Conservation (phyloP, 2,797 vertebrate species). For the Cyprinodon diabolis region DNA sequence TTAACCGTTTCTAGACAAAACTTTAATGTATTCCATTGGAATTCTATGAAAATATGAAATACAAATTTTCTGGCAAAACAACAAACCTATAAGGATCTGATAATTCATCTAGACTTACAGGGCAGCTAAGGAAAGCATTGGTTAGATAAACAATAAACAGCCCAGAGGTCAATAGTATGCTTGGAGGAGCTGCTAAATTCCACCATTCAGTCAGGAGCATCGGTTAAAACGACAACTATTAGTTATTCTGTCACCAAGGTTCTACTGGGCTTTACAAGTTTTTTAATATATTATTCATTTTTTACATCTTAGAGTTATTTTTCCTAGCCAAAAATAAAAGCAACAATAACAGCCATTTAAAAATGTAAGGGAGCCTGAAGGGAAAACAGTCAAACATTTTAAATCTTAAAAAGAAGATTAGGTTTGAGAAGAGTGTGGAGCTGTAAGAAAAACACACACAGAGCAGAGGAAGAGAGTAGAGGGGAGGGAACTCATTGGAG, state of each 20-base stretch:
- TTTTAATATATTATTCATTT: background rate
- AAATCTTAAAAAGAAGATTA: slow-evolving; percentile 57
- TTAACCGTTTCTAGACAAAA: background rate
- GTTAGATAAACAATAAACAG: background rate
- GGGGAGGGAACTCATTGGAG: slow-evolving; percentile 72
- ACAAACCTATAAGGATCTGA: background rate
- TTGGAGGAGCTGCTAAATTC: background rate
- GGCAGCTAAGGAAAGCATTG: background rate
- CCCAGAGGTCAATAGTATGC: background rate
- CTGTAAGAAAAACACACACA: slow-evolving; percentile 31
- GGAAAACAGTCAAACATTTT: slow-evolving; percentile 37
- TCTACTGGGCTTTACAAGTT: background rate
- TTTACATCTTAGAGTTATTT: background rate
- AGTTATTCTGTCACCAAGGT: background rate
- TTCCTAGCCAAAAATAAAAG: background rate
- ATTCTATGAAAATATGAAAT: background rate
- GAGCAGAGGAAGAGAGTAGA: slow-evolving; percentile 28
- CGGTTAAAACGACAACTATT: background rate
- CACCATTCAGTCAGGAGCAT: background rate
- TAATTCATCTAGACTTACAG: background rate
- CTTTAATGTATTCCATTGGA: background rate
- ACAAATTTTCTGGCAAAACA: background rate
- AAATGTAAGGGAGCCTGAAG: slow-evolving; percentile 37
- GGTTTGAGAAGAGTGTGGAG: slow-evolving; percentile 59
- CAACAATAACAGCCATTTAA: slow-evolving; percentile 32